phyloP scores from a whole-genome alignment of 2,888 invertebrate species.

The Trichogramma dendrolimi region DNA sequence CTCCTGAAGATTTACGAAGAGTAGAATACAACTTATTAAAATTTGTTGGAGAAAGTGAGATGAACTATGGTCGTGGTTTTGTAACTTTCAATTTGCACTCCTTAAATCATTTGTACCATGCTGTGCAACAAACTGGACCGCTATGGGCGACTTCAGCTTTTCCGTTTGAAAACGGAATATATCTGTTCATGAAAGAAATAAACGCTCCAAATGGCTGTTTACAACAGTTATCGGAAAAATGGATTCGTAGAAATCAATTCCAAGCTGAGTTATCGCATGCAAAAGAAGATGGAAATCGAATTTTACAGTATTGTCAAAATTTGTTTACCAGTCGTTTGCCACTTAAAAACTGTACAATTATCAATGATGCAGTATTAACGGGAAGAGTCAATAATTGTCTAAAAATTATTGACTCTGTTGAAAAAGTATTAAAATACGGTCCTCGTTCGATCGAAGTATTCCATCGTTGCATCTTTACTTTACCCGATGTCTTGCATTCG shows the following conservation, averaged over 20 bases:
- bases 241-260: background rate
- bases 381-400: background rate
- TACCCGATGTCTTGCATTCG: no score
- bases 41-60: slow-evolving; percentile 4
- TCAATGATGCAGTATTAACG: background rate
- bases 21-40: slow-evolving; percentile 2
- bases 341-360: background rate
- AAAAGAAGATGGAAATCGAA: background rate
- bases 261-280: background rate
- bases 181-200: slow-evolving; percentile 1
- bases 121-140: background rate
- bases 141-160: slow-evolving; percentile 7
- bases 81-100: slow-evolving; percentile 1
- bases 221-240: slow-evolving; percentile 1
- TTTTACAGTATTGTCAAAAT: slow-evolving; percentile 1
- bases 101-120: background rate
- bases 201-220: slow-evolving; percentile 2
- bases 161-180: slow-evolving; percentile 6
- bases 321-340: background rate
- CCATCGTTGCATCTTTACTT: slow-evolving; percentile 1
- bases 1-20: background rate
- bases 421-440: background rate
- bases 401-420: background rate
- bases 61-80: background rate
- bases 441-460: background rate